phyloP scores from a whole-genome alignment of 2,888 invertebrate genomes.

The Scelioninae gen. 1 region DNA sequence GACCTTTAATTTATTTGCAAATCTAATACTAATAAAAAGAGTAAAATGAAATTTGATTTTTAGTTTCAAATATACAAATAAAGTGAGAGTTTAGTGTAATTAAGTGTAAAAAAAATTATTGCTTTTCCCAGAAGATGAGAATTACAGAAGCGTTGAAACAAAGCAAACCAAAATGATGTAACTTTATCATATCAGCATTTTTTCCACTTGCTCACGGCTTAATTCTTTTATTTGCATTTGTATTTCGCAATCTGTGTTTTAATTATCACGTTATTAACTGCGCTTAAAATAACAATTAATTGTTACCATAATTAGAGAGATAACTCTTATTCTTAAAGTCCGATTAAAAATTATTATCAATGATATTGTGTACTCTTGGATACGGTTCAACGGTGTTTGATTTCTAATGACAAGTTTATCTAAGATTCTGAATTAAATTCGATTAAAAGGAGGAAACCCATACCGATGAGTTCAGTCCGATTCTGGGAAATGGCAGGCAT shows the following conservation, averaged over 20 bases:
- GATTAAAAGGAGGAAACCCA: slow-evolving; percentile 33
- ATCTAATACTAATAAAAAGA: too few relatives aligned
- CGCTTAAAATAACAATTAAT: slow-evolving; percentile 6
- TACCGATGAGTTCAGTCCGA: slow-evolving; percentile 83
- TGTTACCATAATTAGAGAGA: not conserved
- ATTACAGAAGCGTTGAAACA: not conserved
- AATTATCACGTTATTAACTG: slow-evolving; percentile 1
- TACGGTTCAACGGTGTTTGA: too few relatives aligned
- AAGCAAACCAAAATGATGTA: not conserved
- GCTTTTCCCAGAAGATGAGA: not conserved
- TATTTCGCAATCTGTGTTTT: slow-evolving; percentile 4
- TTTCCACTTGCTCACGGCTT: slow-evolving; percentile 44
- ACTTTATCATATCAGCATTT: slow-evolving; percentile 18
- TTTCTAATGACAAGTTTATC: too few relatives aligned
- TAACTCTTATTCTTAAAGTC: not conserved
- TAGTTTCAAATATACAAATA: too few relatives aligned
- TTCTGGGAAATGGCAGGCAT: slow-evolving; percentile 78
- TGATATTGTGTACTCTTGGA: too few relatives aligned
- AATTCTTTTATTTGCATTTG: slow-evolving; percentile 7
- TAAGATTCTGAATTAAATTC: not conserved
- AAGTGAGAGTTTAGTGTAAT: too few relatives aligned
- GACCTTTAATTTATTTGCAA: too few relatives aligned
- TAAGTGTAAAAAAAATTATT: not conserved
- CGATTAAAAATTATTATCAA: not conserved
- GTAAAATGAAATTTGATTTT: not conserved